These are phyloP conservation scores for Scaptodrosophila lebanonensis DNA, from an alignment of 1,140 invertebrate genomes.

Conservation along the genomic window DNA sequence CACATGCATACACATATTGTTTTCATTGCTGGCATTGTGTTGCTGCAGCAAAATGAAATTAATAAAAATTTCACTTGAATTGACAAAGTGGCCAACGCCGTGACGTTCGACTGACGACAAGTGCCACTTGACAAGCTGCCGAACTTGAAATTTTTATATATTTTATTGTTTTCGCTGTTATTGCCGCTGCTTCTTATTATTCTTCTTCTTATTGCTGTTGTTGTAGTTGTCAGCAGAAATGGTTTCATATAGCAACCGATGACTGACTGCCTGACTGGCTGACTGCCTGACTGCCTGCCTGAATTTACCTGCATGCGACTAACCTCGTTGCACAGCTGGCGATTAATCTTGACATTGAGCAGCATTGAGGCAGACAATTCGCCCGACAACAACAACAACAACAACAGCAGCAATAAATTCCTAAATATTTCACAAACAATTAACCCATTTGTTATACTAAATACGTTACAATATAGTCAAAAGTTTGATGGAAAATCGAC, in stretches of 20 bases:
- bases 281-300: conserved; percentile 9
- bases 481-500: too few relatives aligned
- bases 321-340: conserved; percentile 67
- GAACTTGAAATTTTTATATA: conserved; percentile 63
- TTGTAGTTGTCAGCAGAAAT: conserved; percentile 43
- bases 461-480: too few relatives aligned
- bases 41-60: conserved; percentile 69
- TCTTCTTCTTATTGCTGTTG: conserved; percentile 65
- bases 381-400: too few relatives aligned
- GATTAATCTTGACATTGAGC: conserved; percentile 74
- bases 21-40: conserved; percentile 14
- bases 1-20: conserved; percentile 17
- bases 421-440: too few relatives aligned
- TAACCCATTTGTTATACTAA: too few relatives aligned
- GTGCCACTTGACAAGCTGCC: conserved; percentile 75
- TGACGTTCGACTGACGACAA: conserved; percentile 74
- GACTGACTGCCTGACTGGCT: conserved; percentile 26
- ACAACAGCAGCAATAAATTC: too few relatives aligned
- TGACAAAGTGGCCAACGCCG: conserved; percentile 73
- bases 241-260: conserved; percentile 23
- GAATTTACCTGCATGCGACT: conserved; percentile 37
- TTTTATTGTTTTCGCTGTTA: conserved; percentile 9
- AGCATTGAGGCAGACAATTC: too few relatives aligned
- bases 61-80: conserved; percentile 76
- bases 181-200: conserved; percentile 24